These are phyloP conservation scores for Erpobdella octoculata DNA, from an alignment of 2,888 invertebrate genomes.

Conservation along the genomic window DNA sequence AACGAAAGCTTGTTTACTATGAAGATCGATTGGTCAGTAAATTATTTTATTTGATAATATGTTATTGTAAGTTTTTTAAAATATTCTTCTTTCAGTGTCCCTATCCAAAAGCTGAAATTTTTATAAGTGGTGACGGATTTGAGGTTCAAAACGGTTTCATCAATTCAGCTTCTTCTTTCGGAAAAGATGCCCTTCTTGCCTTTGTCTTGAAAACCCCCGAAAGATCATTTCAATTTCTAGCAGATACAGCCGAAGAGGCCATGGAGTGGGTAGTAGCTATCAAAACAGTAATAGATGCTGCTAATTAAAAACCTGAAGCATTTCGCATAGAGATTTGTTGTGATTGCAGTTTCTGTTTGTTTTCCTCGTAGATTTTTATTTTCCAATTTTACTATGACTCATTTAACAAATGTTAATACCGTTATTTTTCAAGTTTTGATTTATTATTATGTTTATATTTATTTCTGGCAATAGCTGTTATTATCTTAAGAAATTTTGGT, in stretches of 20 bases:
- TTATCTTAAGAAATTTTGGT: too few species aligned
- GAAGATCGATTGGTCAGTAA: conserved; percentile 65
- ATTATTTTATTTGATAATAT: background rate
- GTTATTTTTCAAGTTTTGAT: too few species aligned
- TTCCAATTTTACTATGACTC: too few species aligned
- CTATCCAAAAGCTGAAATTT: conserved; percentile 82
- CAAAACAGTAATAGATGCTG: conserved; percentile 13
- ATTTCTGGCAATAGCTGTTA: too few species aligned
- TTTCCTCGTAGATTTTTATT: too few species aligned
- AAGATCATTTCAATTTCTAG: conserved; percentile 72
- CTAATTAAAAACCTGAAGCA: too few species aligned
- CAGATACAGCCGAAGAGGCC: conserved; percentile 68
- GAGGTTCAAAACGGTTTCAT: conserved; percentile 63
- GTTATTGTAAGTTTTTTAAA: background rate
- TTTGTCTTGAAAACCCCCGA: conserved; percentile 76
- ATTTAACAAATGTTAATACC: too few species aligned
- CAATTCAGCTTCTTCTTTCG: conserved; percentile 39
- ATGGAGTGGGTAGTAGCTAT: conserved; percentile 66
- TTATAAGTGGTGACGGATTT: conserved; percentile 72
- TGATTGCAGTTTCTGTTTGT: too few species aligned
- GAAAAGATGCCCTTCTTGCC: conserved; percentile 61
- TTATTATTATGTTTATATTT: too few species aligned
- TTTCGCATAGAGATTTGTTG: too few species aligned
- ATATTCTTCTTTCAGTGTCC: conserved; percentile 59
- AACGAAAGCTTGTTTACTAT: conserved; percentile 84